Evolutionary conservation across 1,140 invertebrate genomes (phyloP).

Genomic region (Ectropis grisescens): DNA sequence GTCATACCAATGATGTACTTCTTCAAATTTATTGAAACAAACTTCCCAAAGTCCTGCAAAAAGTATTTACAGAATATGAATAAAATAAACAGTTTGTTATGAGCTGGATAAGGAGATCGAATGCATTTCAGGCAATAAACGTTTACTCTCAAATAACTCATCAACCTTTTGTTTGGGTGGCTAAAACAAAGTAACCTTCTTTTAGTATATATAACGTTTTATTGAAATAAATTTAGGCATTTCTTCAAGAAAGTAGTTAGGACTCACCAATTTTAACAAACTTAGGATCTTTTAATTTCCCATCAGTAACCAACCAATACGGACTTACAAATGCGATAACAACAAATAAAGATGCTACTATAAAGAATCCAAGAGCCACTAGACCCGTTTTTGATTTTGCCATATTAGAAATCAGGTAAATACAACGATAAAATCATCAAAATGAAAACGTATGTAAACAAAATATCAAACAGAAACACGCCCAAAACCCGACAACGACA

Average conservation of each 20-base stretch:
- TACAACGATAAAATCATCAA: too few relatives aligned
- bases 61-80: conserved; percentile 1
- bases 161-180: too few relatives aligned
- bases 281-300: conserved; percentile 81
- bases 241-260: too few relatives aligned
- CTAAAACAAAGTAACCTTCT: too few relatives aligned
- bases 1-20: conserved; percentile 83
- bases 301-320: conserved; percentile 93
- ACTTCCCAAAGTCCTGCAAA: conserved; percentile 92
- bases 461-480: conserved; percentile 6
- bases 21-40: conserved; percentile 88
- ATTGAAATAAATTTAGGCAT: too few relatives aligned
- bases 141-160: too few relatives aligned
- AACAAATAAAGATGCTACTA: conserved; percentile 80
- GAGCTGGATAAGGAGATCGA: too few relatives aligned
- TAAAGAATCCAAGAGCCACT: conserved; percentile 77
- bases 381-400: conserved; percentile 75
- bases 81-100: too few relatives aligned
- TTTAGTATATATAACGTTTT: too few relatives aligned
- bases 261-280: conserved; percentile 87
- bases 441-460: not conserved
- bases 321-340: conserved; percentile 92
- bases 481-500: conserved; percentile 1
- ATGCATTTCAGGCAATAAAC: too few relatives aligned
- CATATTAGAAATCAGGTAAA: conserved; percentile 15